Evolutionary conservation across 2,113 vertebrate species (phyloP).

Genomic region (Penelope pileata): DNA sequence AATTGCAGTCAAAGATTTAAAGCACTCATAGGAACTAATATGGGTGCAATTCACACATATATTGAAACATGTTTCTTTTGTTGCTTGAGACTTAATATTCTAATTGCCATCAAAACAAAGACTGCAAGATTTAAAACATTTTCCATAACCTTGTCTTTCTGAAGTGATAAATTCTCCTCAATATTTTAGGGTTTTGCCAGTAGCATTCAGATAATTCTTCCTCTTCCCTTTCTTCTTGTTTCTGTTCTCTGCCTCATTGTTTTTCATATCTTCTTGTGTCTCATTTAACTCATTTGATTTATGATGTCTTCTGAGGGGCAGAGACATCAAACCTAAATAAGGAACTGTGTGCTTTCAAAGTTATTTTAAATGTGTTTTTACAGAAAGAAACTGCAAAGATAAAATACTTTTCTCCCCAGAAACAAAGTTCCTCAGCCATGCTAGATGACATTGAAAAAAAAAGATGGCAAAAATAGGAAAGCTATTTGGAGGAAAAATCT

Average conservation of each 20-base stretch:
- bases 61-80: neutral
- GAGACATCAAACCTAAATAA: neutral
- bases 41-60: neutral
- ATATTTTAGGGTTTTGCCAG: neutral
- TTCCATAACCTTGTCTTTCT: neutral
- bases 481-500: neutral
- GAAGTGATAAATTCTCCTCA: neutral
- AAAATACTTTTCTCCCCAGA: neutral
- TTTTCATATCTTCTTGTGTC: neutral
- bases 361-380: slow-evolving; percentile 11
- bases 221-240: neutral
- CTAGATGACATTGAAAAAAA: neutral
- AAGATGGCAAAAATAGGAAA: neutral
- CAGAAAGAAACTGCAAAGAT: neutral
- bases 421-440: neutral
- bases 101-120: neutral
- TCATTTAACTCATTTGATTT: slow-evolving; percentile 19
- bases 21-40: neutral
- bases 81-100: neutral
- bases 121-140: neutral
- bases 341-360: neutral
- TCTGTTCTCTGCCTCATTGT: neutral
- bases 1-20: neutral
- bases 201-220: neutral
- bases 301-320: neutral